phyloP scores from a whole-genome alignment of 2,797 vertebrate species.

The Bucorvus abyssinicus region DNA sequence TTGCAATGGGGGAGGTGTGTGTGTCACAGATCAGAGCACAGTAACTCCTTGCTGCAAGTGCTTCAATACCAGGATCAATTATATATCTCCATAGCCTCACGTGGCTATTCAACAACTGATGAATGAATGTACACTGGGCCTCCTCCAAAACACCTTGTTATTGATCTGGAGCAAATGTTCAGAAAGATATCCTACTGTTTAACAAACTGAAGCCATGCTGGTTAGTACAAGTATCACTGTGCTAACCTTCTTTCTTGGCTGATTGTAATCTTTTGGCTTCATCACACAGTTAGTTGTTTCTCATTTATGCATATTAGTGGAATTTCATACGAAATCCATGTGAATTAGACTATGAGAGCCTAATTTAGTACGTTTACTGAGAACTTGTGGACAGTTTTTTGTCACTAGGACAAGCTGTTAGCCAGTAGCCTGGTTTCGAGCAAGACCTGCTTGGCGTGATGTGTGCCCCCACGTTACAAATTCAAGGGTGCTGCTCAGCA shows the following conservation, averaged over 20 bases:
- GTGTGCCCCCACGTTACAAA: neutral
- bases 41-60: neutral
- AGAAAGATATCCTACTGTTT: neutral
- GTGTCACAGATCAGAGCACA: neutral
- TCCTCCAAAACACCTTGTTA: neutral
- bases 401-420: neutral
- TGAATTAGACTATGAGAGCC: neutral
- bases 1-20: accelerated
- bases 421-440: neutral
- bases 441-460: neutral
- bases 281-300: neutral
- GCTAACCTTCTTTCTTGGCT: neutral
- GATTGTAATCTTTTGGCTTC: slow-evolving; percentile 18
- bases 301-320: slow-evolving; percentile 26
- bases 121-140: neutral
- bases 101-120: neutral
- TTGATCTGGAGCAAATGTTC: neutral
- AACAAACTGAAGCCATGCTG: neutral
- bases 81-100: neutral
- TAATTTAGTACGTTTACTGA: neutral
- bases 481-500: neutral
- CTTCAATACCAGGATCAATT: neutral
- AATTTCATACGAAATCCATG: neutral
- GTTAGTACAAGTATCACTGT: neutral
- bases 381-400: neutral